Base-by-base conservation (phyloP, 2,113 vertebrate species). In the Callipepla californica region DNA sequence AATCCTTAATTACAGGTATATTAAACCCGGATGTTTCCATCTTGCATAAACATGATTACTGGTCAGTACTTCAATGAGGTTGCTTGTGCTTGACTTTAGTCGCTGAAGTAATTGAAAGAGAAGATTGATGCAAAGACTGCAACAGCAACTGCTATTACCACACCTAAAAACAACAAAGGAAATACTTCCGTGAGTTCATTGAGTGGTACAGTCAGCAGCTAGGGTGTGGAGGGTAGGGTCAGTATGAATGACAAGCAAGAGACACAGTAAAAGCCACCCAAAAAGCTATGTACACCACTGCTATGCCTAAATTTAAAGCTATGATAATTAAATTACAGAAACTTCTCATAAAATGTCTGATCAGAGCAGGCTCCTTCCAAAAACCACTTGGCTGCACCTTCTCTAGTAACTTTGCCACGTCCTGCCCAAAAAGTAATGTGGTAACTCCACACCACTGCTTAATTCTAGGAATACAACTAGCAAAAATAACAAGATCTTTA, bases 31-130 rank as follows among this genome's bases (percentile, higher is more conserved):
- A 55, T 32, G 51, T 40, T 83, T 87, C 69, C 70, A 77, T 83
- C 88, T 72, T 93, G 79, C 48, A 36, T 62, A 42, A 28, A 78
- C 32, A 22, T 70, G 73, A 73, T 23, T 74, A 85, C 40, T 9
- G 51, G 65, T 66, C 93, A 89, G 2, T 48, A 44, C 66, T 87
- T 81, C 80, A 74, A 73, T 21, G 89, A 77, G 90, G 87, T 51
- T 91, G 58, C 63, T 1, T 80, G n/a, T 68, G 90, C 66, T 80
- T 78, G 59, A 80, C 65, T 72, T 96, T 95, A 98, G 75, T 98
- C 97, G 89, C 97, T 98, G 97, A 98, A 98, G 97, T 97, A 98
- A 92, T 96, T 96, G 90, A 98, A 97, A 89, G 97, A 98, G 95
- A 98, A 87, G 65, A 97, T 85, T 2, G 89, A 95, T 6, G 97